These are phyloP conservation scores for Spodoptera picta DNA, from an alignment of 2,888 invertebrate genomes.

Conservation along the genomic window DNA sequence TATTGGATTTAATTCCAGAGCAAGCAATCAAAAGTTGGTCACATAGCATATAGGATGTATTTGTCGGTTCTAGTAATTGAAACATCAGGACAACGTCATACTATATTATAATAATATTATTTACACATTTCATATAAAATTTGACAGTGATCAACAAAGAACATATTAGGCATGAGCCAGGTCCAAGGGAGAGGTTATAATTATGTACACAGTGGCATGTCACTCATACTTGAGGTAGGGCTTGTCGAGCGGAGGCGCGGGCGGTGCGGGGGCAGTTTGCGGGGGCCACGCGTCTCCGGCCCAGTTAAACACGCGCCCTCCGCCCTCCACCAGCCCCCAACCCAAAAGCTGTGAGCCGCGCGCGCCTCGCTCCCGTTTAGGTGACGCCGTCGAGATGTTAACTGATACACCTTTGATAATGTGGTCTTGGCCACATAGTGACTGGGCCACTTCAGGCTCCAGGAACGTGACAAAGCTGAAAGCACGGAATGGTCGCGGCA, in stretches of 20 bases:
- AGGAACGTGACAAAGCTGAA: constrained; percentile 95
- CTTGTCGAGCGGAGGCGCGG: constrained; percentile 72
- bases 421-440: constrained; percentile 94
- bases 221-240: constrained; percentile 86
- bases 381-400: constrained; percentile 95
- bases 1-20: neutral
- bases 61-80: constrained; percentile 27
- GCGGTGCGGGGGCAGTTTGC: constrained; percentile 54
- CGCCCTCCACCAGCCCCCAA: constrained; percentile 75
- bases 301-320: constrained; percentile 69
- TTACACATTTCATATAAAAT: constrained; percentile 85
- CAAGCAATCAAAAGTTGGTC: neutral
- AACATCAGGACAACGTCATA: constrained; percentile 64
- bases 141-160: constrained; percentile 80
- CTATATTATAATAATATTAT: constrained; percentile 76
- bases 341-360: constrained; percentile 63
- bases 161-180: constrained; percentile 49
- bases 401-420: constrained; percentile 95
- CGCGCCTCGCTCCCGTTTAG: constrained; percentile 90
- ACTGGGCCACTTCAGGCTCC: constrained; percentile 93
- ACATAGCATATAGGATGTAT: too few relatives aligned
- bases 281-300: constrained; percentile 67
- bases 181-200: constrained; percentile 28
- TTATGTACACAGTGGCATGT: constrained; percentile 55
- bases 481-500: constrained; percentile 95